Evolutionary conservation across 2,113 vertebrate species (phyloP), one percentile per base, ranked within the genome.

Genomic region (Haliaeetus leucogaster): DNA sequence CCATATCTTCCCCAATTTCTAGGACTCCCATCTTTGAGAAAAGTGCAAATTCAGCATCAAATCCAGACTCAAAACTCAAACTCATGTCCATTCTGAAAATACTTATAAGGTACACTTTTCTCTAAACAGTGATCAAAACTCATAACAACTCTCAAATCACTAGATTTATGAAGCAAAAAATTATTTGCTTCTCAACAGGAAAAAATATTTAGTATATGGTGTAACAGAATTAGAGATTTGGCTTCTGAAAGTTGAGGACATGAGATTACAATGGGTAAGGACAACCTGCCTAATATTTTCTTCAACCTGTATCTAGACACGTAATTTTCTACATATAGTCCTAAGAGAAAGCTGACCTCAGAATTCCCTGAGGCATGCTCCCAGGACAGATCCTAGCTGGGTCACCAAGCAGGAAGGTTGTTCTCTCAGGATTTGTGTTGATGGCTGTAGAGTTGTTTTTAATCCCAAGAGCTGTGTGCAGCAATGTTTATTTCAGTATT

Each of bases 321-420:
- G 11, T 50, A 36, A 55, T n/a, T 89, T 93, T 50, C 42, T n/a
- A n/a, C 32, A 23, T 7, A 26, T 3, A 74, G 38, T 56, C 18
- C 30, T 70, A 34, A 71, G 47, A 74, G 84, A 81, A 74, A 88
- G 42, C 23, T 95, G 87, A 87, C 91, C 80, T 95, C 48, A 56
- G 66, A 93, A 85, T 82, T 92, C 77, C 95, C 79, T 40, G 47
- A 92, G 91, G 94, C 93, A 58, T 68, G 88, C 88, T 93, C 84
- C 85, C 68, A 78, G 91, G 62, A 89, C 47, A 81, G 82, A 67
- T 32, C 23, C 4, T 16, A 67, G 63, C n/a, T 93, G 70, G 30
- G 76, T 76, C 70, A 86, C 13, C 52, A 73, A 27, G 58, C n/a
- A 52, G 76, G 55, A 87, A 67, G 13, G 15, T 20, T 84, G 9